These are phyloP conservation scores for Nyctibius grandis DNA, from an alignment of 2,797 vertebrate species.

Conservation along the genomic window DNA sequence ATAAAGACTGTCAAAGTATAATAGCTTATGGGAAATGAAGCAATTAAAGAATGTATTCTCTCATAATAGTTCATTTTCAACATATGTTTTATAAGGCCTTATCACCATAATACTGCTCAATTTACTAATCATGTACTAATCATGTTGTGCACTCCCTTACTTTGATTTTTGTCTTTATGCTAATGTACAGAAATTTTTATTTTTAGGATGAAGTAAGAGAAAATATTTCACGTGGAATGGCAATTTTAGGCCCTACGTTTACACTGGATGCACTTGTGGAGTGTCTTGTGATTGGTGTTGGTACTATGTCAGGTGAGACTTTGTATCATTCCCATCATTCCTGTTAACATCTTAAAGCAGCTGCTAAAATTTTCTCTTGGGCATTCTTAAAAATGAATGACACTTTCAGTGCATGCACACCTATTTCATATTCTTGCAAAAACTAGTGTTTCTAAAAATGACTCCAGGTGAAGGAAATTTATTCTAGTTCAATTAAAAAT, in stretches of 20 bases:
- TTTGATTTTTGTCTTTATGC: background rate
- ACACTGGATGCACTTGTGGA: slow-evolving; percentile 95
- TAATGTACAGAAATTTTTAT: background rate
- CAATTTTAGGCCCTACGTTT: slow-evolving; percentile 92
- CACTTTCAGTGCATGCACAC: background rate
- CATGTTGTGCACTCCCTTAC: background rate
- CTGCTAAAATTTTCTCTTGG: background rate
- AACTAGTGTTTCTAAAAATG: background rate
- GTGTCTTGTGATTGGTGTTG: slow-evolving; percentile 95
- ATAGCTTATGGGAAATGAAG: background rate
- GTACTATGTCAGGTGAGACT: slow-evolving; percentile 93
- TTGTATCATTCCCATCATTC: background rate
- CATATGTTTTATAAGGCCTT: background rate
- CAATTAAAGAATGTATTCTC: background rate
- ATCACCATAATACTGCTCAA: background rate
- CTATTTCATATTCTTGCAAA: background rate
- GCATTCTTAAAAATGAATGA: background rate
- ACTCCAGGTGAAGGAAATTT: background rate
- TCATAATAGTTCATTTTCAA: background rate
- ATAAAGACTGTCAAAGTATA: background rate
- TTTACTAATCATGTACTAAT: background rate
- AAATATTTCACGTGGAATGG: slow-evolving; percentile 96
- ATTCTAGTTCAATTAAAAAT: background rate
- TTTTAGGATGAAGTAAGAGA: slow-evolving; percentile 94
- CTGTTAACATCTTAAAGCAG: background rate